Percentiles rank a stretch among this genome's conserved stretches.
Conservation (phyloP, 2,113 vertebrate genomes). For the Herpetotheres cachinnans region DNA sequence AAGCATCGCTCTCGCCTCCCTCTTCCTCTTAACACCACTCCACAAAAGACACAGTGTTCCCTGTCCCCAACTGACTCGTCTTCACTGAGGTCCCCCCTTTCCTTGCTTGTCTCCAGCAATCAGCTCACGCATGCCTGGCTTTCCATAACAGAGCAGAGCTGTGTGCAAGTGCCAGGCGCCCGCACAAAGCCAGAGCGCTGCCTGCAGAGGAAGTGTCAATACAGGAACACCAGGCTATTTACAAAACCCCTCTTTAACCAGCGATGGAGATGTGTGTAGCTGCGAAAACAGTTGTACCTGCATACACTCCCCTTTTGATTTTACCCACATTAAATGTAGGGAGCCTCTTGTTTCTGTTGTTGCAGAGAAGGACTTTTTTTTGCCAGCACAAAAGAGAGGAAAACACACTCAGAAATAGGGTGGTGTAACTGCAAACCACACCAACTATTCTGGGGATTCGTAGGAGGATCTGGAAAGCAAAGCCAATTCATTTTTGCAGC, state of each 20-base stretch:
- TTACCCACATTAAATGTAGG: neutral
- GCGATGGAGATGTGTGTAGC: neutral
- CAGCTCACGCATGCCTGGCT: slow-evolving; percentile 63
- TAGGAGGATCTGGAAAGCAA: slow-evolving; percentile 34
- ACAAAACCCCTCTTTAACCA: neutral
- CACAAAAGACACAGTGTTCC: slow-evolving; percentile 55
- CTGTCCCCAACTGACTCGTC: slow-evolving; percentile 60
- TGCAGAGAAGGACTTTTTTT: neutral
- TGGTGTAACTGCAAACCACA: neutral
- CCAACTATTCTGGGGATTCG: slow-evolving; percentile 3
- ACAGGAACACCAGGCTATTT: neutral
- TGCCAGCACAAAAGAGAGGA: neutral
- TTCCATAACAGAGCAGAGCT: slow-evolving; percentile 42
- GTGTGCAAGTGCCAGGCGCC: slow-evolving; percentile 18
- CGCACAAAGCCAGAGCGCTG: slow-evolving; percentile 32
- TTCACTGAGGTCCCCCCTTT: neutral
- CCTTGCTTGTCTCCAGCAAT: slow-evolving; percentile 50
- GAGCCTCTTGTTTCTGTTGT: neutral
- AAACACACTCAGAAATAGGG: neutral
- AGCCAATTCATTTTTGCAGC: slow-evolving; percentile 18
- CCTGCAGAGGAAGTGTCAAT: slow-evolving; percentile 15
- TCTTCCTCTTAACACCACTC: neutral
- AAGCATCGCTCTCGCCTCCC: neutral
- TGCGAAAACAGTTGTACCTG: neutral
- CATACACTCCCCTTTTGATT: neutral